Evolutionary conservation across 2,888 invertebrate genomes (phyloP).

Genomic region (Protonemura montana): DNA sequence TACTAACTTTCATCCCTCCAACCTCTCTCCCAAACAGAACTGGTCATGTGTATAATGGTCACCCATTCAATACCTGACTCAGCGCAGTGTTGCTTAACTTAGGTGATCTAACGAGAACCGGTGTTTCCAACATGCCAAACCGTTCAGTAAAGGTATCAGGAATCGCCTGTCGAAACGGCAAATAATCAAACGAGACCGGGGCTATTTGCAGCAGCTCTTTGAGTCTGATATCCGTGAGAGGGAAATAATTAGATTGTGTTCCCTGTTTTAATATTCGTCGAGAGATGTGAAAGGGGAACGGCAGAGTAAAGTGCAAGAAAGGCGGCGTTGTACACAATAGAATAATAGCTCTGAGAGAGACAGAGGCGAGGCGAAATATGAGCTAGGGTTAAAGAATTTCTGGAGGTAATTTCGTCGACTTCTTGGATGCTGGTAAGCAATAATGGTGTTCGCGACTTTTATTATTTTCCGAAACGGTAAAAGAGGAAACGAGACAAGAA

Average conservation of each 20-base stretch:
- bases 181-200: too few species aligned
- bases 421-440: neutral
- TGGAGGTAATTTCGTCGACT: neutral
- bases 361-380: too few species aligned
- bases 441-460: neutral
- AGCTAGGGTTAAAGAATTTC: neutral
- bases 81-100: too few species aligned
- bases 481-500: neutral
- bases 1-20: too few species aligned
- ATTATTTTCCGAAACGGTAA: neutral
- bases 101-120: too few species aligned
- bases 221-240: neutral
- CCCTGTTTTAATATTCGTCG: neutral
- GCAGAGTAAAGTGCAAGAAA: neutral
- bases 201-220: too few species aligned
- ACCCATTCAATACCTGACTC: too few species aligned
- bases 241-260: neutral
- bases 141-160: neutral
- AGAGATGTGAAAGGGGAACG: too few species aligned
- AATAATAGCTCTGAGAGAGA: neutral
- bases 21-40: too few species aligned
- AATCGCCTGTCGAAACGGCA: too few species aligned
- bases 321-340: neutral
- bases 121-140: too few species aligned
- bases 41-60: too few species aligned